Evolutionary conservation across 2,113 vertebrate genomes (phyloP).

Genomic region (Varanus komodoensis): DNA sequence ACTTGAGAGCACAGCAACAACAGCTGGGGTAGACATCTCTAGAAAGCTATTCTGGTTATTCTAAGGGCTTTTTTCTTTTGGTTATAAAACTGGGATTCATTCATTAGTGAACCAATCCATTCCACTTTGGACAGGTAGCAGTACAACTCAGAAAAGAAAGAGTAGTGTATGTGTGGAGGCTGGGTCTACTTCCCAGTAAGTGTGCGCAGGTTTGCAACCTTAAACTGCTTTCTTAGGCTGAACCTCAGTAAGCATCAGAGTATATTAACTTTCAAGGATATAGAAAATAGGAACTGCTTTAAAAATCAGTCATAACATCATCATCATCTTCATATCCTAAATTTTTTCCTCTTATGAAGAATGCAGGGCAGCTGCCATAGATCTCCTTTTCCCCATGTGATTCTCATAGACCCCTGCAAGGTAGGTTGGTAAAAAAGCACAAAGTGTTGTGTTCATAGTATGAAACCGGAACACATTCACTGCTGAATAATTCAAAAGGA

Average conservation of each 20-base stretch:
- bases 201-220: not conserved
- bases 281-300: not conserved
- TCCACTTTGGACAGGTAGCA: conserved; percentile 3
- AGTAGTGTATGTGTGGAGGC: too few relatives aligned
- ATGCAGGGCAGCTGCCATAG: too few relatives aligned
- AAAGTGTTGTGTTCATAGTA: not conserved
- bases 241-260: conserved; percentile 25
- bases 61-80: not conserved
- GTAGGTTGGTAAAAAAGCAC: too few relatives aligned
- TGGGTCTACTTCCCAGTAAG: not conserved
- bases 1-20: too few relatives aligned
- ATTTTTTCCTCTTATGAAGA: too few relatives aligned
- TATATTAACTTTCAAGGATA: not conserved
- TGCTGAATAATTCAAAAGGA: not conserved
- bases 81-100: not conserved
- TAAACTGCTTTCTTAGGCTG: conserved; percentile 22
- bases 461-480: not conserved
- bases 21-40: not conserved
- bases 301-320: not conserved
- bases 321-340: too few relatives aligned
- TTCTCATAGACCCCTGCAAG: too few relatives aligned
- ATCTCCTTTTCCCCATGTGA: too few relatives aligned
- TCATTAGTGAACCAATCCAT: conserved; percentile 42
- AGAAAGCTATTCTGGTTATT: not conserved
- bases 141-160: too few relatives aligned